Percentiles rank a stretch among this genome's conserved stretches.
Evolutionary conservation across 35 echinoderm and acorn worm species (phyloP).

Genomic region (Strongylocentrotus purpuratus): DNA sequence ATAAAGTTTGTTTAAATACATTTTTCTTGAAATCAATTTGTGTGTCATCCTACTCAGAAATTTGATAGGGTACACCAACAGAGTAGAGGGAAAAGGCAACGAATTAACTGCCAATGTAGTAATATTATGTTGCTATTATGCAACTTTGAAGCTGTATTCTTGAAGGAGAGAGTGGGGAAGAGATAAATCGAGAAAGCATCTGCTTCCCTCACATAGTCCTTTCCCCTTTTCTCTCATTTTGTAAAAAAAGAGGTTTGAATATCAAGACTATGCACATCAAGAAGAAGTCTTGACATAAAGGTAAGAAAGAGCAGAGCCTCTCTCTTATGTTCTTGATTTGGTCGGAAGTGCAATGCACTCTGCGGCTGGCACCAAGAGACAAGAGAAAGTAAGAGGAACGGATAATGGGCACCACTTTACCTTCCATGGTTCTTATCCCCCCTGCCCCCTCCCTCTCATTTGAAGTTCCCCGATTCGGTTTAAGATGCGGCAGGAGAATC

Average conservation of each 20-base stretch:
- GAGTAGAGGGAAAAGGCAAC: too few species aligned
- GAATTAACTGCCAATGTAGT: too few species aligned
- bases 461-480: slow-evolving; percentile 1
- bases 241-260: neutral
- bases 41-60: too few species aligned
- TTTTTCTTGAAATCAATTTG: neutral
- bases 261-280: neutral
- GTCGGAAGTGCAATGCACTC: slow-evolving; percentile 7
- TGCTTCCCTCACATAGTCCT: neutral
- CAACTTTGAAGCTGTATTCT: too few species aligned
- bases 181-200: too few species aligned
- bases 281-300: neutral
- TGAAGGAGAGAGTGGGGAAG: too few species aligned
- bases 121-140: too few species aligned
- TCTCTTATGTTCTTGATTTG: neutral
- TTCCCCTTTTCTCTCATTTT: neutral
- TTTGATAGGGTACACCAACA: too few species aligned
- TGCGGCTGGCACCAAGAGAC: neutral
- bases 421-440: neutral
- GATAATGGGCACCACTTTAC: slow-evolving; percentile 9
- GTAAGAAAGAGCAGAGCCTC: neutral
- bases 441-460: neutral
- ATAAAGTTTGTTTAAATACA: neutral
- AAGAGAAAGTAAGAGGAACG: neutral
- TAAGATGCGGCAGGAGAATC: neutral